phyloP scores from a whole-genome alignment of 2,797 vertebrate species.

The Ctenopoma kingsleyae region DNA sequence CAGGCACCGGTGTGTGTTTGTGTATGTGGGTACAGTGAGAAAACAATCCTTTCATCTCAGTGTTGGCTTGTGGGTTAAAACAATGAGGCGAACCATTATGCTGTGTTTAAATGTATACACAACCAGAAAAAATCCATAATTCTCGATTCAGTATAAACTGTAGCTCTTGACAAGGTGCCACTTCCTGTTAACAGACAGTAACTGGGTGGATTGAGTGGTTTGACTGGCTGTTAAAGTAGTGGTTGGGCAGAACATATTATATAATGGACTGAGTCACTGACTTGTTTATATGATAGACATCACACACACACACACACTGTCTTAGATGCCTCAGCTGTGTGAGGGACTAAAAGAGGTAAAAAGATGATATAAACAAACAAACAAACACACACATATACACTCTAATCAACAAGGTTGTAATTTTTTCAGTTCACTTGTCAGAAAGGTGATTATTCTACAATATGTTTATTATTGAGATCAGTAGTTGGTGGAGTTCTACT shows the following conservation, averaged over 20 bases:
- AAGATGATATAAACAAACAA: conserved; percentile 29
- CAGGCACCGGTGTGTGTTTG: conserved; percentile 35
- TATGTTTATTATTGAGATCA: too few species aligned
- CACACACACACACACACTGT: conserved; percentile 25
- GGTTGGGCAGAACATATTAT: conserved; percentile 39
- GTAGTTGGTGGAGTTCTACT: too few species aligned
- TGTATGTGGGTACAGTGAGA: conserved; percentile 39
- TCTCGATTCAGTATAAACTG: conserved; percentile 2
- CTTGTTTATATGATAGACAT: conserved; percentile 56
- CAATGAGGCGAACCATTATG: neutral
- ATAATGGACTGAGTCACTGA: conserved; percentile 65
- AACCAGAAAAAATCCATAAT: neutral
- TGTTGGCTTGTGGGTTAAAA: conserved; percentile 20
- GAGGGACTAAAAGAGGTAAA: conserved; percentile 32
- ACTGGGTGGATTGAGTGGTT: conserved; percentile 19
- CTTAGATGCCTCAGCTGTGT: neutral
- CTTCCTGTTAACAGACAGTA: conserved; percentile 1
- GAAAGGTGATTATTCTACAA: too few species aligned
- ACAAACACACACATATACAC: conserved; percentile 19
- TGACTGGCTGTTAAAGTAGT: conserved; percentile 41
- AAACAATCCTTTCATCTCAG: conserved; percentile 42
- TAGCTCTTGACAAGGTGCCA: neutral
- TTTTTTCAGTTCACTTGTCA: too few species aligned
- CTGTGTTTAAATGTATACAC: neutral
- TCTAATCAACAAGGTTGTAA: too few species aligned